Evolutionary conservation across 2,888 invertebrate species (phyloP), one percentile per base, ranked within the genome.

Genomic region (Megastigmus dorsalis): DNA sequence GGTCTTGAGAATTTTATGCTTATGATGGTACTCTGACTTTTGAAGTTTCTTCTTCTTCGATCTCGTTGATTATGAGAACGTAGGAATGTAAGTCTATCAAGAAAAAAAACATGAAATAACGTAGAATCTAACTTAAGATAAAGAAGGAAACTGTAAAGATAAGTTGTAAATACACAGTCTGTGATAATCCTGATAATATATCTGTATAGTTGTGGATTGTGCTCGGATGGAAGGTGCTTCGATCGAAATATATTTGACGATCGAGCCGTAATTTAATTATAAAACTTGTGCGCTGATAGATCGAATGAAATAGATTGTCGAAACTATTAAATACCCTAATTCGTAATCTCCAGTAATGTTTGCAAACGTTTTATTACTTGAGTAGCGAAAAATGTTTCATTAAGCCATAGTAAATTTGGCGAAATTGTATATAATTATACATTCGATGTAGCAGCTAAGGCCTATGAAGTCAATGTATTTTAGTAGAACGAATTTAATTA

Each of bases 111-210:
- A 74, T 52, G 38, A 72, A 74, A 60, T 71, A 74, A 55, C 30
- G 67, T 75, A 70, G 59, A 71, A 60, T 68, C 45, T 71, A 77
- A 68, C 50, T 76, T 69, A 77, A 74, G 60, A 75, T 76, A 77
- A 80, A 73, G 78, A 80, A 78, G 76, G 77, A 73, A 78, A 79
- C 77, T 79, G 78, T 84, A 82, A 77, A 76, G 78, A 81, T 86
- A 87, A 86, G 85, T 84, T 87, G 86, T 88, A 88, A 85, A 88
- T 88, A 88, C 83, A 88, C 86, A 86, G 87, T 86, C 88, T 88
- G 88, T 88, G 88, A 88, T 88, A 88, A 88, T 87, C 85, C 84
- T 83, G 84, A 83, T 83, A 83, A 83, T 81, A n/a, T n/a, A 82
- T 82, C 80, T 82, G 80, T 79, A 79, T 81, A 82, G 79, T 78